A percentile compares a stretch with the other conserved stretches of the same genome.
phyloP scores from a whole-genome alignment of 2,113 vertebrate genomes.

The Corythaixoides concolor region DNA sequence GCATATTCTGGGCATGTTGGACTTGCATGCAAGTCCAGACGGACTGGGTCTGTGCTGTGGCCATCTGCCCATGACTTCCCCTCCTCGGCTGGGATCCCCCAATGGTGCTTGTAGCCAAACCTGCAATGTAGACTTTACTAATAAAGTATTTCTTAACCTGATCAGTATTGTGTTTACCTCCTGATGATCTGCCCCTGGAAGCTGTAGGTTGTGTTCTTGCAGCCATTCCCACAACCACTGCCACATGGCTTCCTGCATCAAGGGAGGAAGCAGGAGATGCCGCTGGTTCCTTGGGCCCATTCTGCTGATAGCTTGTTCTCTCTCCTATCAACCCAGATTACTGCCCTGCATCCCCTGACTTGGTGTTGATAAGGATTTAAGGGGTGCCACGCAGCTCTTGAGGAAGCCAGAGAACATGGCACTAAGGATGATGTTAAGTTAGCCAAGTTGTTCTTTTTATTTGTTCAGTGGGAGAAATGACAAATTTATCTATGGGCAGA shows the following conservation, averaged over 20 bases:
- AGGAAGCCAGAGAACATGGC: neutral
- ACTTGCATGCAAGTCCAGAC: neutral
- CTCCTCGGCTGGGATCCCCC: neutral
- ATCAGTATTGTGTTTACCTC: neutral
- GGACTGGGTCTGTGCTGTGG: neutral
- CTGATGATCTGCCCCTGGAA: neutral
- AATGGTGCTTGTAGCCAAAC: neutral
- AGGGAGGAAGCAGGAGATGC: neutral
- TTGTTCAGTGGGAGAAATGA: neutral
- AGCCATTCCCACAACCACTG: neutral
- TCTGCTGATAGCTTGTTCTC: neutral
- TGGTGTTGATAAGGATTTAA: neutral
- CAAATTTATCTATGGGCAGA: neutral
- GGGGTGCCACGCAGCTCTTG: neutral
- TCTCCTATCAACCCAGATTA: neutral
- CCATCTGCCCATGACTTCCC: neutral
- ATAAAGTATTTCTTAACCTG: neutral
- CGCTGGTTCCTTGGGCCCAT: neutral
- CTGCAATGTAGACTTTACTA: neutral
- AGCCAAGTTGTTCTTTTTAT: neutral
- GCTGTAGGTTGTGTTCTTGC: neutral
- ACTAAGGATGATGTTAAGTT: neutral
- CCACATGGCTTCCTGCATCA: neutral
- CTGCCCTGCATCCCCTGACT: neutral
- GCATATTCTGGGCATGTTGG: neutral